A percentile compares a stretch with the other conserved stretches of the same genome.
These are phyloP conservation scores for Miniopterus natalensis DNA, from an alignment of 2,113 vertebrate species.

Conservation along the genomic window DNA sequence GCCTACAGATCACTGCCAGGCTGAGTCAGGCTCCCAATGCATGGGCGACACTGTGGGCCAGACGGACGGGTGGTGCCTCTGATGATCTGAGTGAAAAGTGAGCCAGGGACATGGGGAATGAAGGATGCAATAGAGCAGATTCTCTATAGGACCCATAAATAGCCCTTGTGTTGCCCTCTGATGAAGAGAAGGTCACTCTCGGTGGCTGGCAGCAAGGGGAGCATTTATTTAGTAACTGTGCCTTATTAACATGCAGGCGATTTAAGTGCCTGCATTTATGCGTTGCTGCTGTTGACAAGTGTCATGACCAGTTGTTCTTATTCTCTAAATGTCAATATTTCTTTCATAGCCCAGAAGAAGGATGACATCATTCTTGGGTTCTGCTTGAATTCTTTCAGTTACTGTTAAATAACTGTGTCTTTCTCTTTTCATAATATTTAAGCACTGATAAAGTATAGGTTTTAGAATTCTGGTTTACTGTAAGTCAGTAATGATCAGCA, in stretches of 20 bases:
- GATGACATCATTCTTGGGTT: background rate
- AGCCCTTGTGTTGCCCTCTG: background rate
- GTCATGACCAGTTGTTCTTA: background rate
- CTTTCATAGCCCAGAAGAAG: background rate
- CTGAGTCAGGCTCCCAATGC: fast-evolving
- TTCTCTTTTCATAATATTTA: background rate
- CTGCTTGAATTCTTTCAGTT: background rate
- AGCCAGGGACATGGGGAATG: background rate
- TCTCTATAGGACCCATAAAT: background rate
- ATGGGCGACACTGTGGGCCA: fast-evolving
- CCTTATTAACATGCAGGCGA: background rate
- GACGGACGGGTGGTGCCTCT: fast-evolving
- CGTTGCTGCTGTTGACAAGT: background rate
- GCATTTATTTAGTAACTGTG: background rate
- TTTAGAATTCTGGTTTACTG: background rate
- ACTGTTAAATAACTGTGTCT: background rate
- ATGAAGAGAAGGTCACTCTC: background rate
- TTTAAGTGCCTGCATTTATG: background rate
- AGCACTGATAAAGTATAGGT: background rate
- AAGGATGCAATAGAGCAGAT: fast-evolving
- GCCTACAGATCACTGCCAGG: background rate
- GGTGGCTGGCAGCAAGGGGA: background rate
- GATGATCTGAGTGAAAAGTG: background rate
- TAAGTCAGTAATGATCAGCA: background rate
- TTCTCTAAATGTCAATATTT: conserved; percentile 1